Conservation (phyloP, 2,797 vertebrate species). For the Philypnodon macrostomus region DNA sequence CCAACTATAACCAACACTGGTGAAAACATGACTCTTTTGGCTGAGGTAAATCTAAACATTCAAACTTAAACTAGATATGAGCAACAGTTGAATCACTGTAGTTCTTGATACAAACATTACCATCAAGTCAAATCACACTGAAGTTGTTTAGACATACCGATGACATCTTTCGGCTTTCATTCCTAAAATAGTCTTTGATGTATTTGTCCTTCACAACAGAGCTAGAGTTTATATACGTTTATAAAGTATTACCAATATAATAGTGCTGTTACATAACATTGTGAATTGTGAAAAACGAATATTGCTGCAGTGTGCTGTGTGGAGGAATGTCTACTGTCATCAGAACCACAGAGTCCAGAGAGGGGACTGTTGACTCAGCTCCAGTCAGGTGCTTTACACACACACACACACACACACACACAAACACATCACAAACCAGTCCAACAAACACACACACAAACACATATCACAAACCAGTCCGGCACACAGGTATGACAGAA, state of each 20-base stretch:
- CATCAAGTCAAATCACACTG: no score
- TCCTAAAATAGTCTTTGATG: background rate
- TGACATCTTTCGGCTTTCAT: no score
- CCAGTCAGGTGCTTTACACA: conserved; percentile 63
- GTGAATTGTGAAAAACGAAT: conserved; percentile 26
- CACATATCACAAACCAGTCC: conserved; percentile 22
- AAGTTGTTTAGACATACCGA: no score
- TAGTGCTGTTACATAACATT: background rate
- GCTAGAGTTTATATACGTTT: background rate
- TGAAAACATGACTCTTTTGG: no score
- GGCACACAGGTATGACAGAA: background rate
- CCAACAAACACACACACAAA: conserved; percentile 24
- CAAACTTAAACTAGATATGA: no score
- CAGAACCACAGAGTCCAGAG: conserved; percentile 70
- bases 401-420: conserved; percentile 38
- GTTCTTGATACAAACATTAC: no score
- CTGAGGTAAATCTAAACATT: no score
- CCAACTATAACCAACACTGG: no score
- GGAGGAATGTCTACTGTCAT: conserved; percentile 79
- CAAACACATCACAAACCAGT: conserved; percentile 31
- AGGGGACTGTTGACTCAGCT: conserved; percentile 79
- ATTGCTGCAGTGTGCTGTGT: conserved; percentile 22
- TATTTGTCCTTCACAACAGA: conserved; percentile 1
- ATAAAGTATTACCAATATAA: background rate
- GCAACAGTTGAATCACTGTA: no score